Conservation (phyloP, 2,113 vertebrate genomes). For the Halcyon senegalensis region DNA sequence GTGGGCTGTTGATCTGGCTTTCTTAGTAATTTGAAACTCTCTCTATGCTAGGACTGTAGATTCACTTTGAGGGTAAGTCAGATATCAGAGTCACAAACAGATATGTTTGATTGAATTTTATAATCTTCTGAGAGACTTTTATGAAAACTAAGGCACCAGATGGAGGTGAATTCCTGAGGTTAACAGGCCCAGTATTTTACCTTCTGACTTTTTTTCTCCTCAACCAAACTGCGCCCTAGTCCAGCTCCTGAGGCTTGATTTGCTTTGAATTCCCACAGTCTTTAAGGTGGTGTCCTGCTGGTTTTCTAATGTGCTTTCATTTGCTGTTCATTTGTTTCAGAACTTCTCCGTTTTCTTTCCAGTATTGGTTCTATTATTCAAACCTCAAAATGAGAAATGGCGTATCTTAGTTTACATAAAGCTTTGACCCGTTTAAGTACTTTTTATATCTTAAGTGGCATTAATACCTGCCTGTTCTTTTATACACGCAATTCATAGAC, state of each 20-base stretch:
- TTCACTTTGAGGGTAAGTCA: neutral
- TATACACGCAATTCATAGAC: neutral
- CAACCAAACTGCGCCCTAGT: neutral
- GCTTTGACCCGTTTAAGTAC: neutral
- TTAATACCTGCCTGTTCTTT: neutral
- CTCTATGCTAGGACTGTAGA: neutral
- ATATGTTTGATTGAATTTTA: neutral
- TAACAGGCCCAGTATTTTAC: neutral
- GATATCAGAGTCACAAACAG: neutral
- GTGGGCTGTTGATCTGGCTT: neutral
- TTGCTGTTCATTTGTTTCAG: neutral
- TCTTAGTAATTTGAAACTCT: neutral
- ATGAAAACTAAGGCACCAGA: neutral
- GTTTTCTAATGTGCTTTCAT: neutral
- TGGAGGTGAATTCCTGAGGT: neutral
- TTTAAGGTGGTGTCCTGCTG: neutral
- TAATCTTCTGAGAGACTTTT: neutral
- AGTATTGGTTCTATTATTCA: neutral
- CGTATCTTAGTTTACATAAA: neutral
- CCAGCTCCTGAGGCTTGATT: neutral
- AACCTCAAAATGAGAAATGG: neutral
- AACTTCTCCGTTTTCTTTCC: neutral
- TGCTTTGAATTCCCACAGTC: neutral
- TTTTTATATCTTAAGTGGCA: neutral
- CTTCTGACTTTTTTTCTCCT: neutral